Conservation (phyloP, 2,888 invertebrate species). For the Euzophera pinguis region DNA sequence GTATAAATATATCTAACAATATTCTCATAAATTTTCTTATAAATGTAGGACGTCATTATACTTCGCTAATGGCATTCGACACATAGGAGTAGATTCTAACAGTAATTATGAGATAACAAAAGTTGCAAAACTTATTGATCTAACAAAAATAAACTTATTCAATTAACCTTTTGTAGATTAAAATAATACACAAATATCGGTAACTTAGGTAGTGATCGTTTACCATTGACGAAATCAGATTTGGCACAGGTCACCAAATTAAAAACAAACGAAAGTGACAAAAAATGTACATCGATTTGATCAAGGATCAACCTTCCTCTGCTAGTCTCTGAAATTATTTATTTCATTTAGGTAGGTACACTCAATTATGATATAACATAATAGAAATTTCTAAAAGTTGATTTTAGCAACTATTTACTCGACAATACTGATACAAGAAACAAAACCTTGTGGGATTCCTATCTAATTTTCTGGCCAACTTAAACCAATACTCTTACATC, state of each 20-base stretch:
- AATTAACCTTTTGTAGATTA: neutral
- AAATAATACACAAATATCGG: neutral
- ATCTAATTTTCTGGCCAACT: neutral
- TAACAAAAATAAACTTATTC: conserved; percentile 24
- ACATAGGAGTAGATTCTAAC: conserved; percentile 35
- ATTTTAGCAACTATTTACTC: neutral
- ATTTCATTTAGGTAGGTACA: no score
- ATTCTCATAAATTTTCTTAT: conserved; percentile 18
- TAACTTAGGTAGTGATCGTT: conserved; percentile 1
- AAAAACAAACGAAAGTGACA: conserved; percentile 3
- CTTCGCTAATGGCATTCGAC: conserved; percentile 64
- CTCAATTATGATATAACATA: no score
- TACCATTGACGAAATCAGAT: conserved; percentile 24
- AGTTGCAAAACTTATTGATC: conserved; percentile 19
- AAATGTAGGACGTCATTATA: conserved; percentile 22
- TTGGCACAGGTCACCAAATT: conserved; percentile 62
- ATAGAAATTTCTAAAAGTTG: no score
- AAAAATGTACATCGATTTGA: no score
- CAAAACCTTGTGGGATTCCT: neutral
- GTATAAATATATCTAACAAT: conserved; percentile 36
- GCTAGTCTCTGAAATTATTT: no score
- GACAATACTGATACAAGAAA: neutral
- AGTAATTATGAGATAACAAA: conserved; percentile 32
- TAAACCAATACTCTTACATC: no score
- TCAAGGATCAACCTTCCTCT: no score